Percentiles rank a stretch among this genome's conserved stretches.
phyloP scores from a whole-genome alignment of 2,113 vertebrate genomes.

The Cacatua alba region DNA sequence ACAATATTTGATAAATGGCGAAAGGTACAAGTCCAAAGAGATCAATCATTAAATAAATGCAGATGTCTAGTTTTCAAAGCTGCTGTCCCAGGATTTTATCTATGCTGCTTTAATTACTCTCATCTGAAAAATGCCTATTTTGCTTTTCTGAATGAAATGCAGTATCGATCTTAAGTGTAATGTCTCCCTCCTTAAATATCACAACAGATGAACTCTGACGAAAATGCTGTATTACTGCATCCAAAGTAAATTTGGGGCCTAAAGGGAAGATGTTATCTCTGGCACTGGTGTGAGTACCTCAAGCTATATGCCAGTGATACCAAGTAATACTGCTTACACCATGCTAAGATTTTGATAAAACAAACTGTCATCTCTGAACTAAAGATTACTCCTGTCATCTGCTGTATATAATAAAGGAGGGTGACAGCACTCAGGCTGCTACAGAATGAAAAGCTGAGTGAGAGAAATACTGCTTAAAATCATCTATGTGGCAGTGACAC shows the following conservation, averaged over 20 bases:
- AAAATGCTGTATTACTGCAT: background rate
- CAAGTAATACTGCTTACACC: background rate
- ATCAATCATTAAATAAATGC: slow-evolving; percentile 16
- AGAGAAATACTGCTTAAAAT: background rate
- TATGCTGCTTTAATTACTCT: background rate
- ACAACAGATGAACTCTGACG: background rate
- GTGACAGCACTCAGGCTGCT: slow-evolving; percentile 27
- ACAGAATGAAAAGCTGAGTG: background rate
- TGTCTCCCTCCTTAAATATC: background rate
- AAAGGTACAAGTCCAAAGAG: background rate
- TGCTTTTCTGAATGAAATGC: background rate
- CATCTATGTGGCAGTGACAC: background rate
- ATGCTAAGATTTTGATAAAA: background rate
- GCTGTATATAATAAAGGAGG: slow-evolving; percentile 13
- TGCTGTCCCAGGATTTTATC: background rate
- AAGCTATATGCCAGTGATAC: background rate
- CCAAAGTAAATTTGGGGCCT: background rate
- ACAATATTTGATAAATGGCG: background rate
- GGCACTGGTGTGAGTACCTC: background rate
- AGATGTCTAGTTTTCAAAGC: background rate
- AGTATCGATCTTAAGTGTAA: background rate
- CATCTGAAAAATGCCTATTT: background rate
- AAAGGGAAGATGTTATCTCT: background rate
- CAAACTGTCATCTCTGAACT: slow-evolving; percentile 20
- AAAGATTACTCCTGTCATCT: slow-evolving; percentile 13